Evolutionary conservation across 2,888 invertebrate genomes (phyloP), one percentile per base, ranked within the genome.

Genomic region (Hirtodrosophila duncani): DNA sequence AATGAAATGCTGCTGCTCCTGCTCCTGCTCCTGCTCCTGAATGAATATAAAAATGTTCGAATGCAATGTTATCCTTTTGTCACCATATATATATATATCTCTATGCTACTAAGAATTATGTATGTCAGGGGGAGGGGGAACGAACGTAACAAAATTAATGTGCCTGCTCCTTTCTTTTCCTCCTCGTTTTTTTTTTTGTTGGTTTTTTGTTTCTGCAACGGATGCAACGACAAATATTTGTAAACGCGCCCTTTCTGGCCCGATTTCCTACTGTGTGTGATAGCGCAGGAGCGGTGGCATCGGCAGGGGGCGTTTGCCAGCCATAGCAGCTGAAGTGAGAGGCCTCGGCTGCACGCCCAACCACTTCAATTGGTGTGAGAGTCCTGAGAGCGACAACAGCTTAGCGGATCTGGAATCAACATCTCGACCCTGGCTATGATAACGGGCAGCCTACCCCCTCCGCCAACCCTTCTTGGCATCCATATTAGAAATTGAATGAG

Each of bases 51-150:
- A 7, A 18, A 24, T n/a, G n/a, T n/a, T n/a, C 64, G 62, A 70
- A 79, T 65, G 75, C 75, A 71, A 79, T 78, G 78, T 82, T 81
- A 81, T 81, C 82, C 81, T 68, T 81, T 82, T 75, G 81, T 79
- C 72, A 49, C 34, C 48, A 55, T n/a, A n/a, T n/a, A n/a, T n/a
- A n/a, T n/a, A n/a, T n/a, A n/a, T n/a, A n/a, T n/a, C n/a, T 61
- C 53, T 38, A 36, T 69, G 78, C 78, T 71, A 71, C 75, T 74
- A 67, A 74, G 79, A 79, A 79, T 71, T 78, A 68, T 75, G 81
- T 74, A n/a, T 78, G 77, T 56, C 27, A 58, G 43, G 31, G 36
- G 55, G 44, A 27, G 56, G 34, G 27, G 34, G 44, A 55, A 16
- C 9, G 18, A 21, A 38, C 36, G 23, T 27, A 55, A 39, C 17